Conservation (phyloP, 2,113 vertebrate genomes). For the Hippolais icterina region DNA sequence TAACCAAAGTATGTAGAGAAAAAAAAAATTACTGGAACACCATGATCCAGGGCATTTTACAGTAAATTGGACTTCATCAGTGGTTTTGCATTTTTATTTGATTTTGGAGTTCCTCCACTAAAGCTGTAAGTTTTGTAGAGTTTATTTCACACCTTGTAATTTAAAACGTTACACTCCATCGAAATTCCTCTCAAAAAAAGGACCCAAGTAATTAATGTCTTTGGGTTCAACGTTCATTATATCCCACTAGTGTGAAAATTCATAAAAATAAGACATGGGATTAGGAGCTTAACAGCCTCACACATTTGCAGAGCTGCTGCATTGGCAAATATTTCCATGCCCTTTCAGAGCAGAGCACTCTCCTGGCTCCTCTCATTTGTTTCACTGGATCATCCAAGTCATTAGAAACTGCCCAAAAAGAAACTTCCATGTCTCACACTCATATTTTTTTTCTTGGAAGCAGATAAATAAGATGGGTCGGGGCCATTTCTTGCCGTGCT, state of each 20-base stretch:
- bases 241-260: constrained; percentile 60
- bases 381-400: background rate
- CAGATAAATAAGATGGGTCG: background rate
- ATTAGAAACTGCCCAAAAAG: background rate
- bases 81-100: constrained; percentile 67
- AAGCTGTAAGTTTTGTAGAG: constrained; percentile 60
- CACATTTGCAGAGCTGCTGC: constrained; percentile 45
- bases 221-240: constrained; percentile 49
- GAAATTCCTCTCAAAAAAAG: constrained; percentile 62
- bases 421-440: background rate
- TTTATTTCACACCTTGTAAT: constrained; percentile 68
- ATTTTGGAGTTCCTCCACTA: constrained; percentile 60
- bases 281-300: constrained; percentile 59
- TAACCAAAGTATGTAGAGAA: constrained; percentile 60
- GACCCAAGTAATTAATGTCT: constrained; percentile 53
- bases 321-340: constrained; percentile 9
- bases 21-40: constrained; percentile 59
- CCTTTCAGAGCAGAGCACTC: background rate
- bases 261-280: constrained; percentile 46
- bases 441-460: background rate
- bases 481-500: background rate
- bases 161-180: constrained; percentile 60
- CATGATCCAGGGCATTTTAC: constrained; percentile 44
- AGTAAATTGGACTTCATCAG: constrained; percentile 63
- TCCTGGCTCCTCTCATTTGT: background rate